These are phyloP conservation scores for Nowickia ferox DNA, from an alignment of 2,888 invertebrate species.

Conservation along the genomic window DNA sequence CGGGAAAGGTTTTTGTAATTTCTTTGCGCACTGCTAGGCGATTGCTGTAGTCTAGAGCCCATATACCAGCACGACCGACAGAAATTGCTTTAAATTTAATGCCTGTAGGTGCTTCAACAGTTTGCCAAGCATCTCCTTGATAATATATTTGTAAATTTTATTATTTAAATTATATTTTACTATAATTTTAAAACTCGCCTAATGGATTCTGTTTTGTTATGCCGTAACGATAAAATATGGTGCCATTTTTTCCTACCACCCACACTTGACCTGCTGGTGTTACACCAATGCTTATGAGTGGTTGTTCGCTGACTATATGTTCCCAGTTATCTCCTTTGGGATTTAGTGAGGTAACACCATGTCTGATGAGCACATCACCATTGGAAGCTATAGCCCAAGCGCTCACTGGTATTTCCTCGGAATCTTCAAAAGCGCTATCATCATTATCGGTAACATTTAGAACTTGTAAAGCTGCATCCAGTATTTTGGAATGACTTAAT, in stretches of 20 bases:
- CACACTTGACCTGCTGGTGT: conserved; percentile 89
- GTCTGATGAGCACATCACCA: conserved; percentile 93
- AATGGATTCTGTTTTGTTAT: conserved; percentile 87
- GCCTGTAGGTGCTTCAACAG: conserved; percentile 89
- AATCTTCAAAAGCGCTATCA: conserved; percentile 79
- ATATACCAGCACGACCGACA: conserved; percentile 89
- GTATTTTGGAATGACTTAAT: conserved; percentile 92
- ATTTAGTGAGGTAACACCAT: conserved; percentile 89
- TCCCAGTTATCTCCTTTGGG: conserved; percentile 87
- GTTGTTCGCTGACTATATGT: conserved; percentile 88
- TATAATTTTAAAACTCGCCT: conserved; percentile 80
- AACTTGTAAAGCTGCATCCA: conserved; percentile 91
- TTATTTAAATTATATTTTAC: background rate
- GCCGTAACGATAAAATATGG: conserved; percentile 91
- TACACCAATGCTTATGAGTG: conserved; percentile 88
- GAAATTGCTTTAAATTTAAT: conserved; percentile 90
- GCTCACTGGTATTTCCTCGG: conserved; percentile 82
- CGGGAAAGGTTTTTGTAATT: conserved; percentile 89
- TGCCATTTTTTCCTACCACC: conserved; percentile 93
- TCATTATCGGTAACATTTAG: conserved; percentile 82
- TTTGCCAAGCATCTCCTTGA: conserved; percentile 87
- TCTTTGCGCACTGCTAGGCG: conserved; percentile 90
- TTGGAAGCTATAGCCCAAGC: conserved; percentile 94
- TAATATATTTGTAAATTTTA: background rate
- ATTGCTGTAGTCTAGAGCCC: conserved; percentile 91